Base-by-base conservation (phyloP, 1,140 invertebrate species). In the Eumaeus atala region DNA sequence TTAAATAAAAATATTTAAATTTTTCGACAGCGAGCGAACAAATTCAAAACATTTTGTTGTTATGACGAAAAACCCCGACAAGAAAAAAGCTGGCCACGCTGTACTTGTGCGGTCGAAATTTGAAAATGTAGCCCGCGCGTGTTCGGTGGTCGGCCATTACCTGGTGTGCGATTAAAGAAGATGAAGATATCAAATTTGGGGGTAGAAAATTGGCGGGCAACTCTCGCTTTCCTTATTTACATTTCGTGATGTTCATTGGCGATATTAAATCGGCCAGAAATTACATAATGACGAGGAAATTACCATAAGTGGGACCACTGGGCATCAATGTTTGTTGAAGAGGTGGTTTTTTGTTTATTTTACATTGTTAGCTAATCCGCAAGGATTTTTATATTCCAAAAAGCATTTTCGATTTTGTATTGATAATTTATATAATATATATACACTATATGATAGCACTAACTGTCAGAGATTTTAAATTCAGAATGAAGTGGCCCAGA, bases 101-200 rank as follows among this genome's bases (percentile, higher is more conserved):
- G 21, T 28, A 28, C 6, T 28, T 3, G 21, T 3, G 2, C 21
- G 14, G 16, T 44, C 40, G 40, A 44, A 16, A 16, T 44, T 17
- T 9, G 17, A 44, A 44, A 44, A 40, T 28, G 6, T 3, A 28
- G 21, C 2, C 21, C 21, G 21, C 16, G 5, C 14, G 40, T 44
- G 40, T n/a, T n/a, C n/a, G n/a, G n/a, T 44, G 40, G 40, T 14
- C 40, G 40, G 21, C 12, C 40, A 44, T 44, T 44, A 44, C 9
- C 40, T 4, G 35, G 17, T 14, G 40, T 44, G 40, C 16, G 3
- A 44, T 44, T 44, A 44, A 16, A 44, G n/a, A 44, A 44, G 40
- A 44, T 44, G 40, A 44, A 44, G 40, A 44, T 18, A 44, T 44
- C 40, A 44, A 44, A 44, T 44, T 44, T 44, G 14, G 17, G 17